Evolutionary conservation across 2,113 vertebrate genomes (phyloP).

Genomic region (Nyctereutes procyonoides): DNA sequence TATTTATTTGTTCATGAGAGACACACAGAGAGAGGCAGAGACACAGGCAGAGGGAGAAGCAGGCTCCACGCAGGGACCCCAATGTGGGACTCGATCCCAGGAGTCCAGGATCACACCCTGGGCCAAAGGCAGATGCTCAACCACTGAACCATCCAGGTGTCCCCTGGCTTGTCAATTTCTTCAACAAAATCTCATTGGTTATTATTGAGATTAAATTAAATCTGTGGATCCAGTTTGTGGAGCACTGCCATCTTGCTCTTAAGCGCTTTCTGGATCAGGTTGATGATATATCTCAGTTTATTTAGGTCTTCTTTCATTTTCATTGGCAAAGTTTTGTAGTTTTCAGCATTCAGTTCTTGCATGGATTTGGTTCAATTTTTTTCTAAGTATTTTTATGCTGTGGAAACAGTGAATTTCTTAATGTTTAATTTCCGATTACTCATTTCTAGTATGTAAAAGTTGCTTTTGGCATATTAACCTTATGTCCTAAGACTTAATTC

Average conservation of each 20-base stretch:
- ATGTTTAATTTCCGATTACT: neutral
- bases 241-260: neutral
- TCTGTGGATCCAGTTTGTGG: neutral
- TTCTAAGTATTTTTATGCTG: neutral
- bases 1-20: no score
- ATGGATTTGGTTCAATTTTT: neutral
- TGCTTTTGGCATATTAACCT: neutral
- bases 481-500: neutral
- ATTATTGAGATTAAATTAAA: neutral
- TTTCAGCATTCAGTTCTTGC: neutral
- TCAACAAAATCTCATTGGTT: neutral
- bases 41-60: no score
- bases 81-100: no score
- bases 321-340: neutral
- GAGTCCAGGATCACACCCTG: no score
- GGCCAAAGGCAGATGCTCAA: no score
- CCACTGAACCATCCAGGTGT: no score
- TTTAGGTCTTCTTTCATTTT: constrained; percentile 11
- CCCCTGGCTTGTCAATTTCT: neutral
- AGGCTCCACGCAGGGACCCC: no score
- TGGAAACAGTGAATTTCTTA: neutral
- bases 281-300: neutral
- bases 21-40: no score
- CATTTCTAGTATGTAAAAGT: neutral
- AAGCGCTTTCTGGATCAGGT: neutral